These are phyloP conservation scores for western clawed frog (Xenopus tropicalis) DNA, from an alignment of 2,113 vertebrate species.

Conservation along the genomic window UCB_Xtro_10.0 CM004450.2:34949501-34950000, in stretches of 20 bases:
- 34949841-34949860: neutral
- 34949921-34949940: conserved; percentile 75
- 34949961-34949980: conserved; percentile 74
- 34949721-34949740: conserved; percentile 70
- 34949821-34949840: neutral
- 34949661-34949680: conserved; percentile 85
- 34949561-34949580: conserved; percentile 80
- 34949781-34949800: conserved; percentile 84
- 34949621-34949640: conserved; percentile 75
- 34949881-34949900: neutral
- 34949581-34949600: conserved; percentile 77
- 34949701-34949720: conserved; percentile 68
- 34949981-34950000: conserved; percentile 70
- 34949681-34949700: conserved; percentile 74
- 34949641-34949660: conserved; percentile 78
- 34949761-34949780: conserved; percentile 77
- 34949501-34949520: no score
- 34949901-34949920: conserved; percentile 73
- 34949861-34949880: neutral
- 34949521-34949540: no score
- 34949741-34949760: conserved; percentile 78
- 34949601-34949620: conserved; percentile 77
- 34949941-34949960: conserved; percentile 78
- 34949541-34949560: conserved; percentile 66
- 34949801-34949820: conserved; percentile 73